These are phyloP conservation scores for Apoda limacodes DNA, from an alignment of 2,888 invertebrate species.

Conservation along the genomic window DNA sequence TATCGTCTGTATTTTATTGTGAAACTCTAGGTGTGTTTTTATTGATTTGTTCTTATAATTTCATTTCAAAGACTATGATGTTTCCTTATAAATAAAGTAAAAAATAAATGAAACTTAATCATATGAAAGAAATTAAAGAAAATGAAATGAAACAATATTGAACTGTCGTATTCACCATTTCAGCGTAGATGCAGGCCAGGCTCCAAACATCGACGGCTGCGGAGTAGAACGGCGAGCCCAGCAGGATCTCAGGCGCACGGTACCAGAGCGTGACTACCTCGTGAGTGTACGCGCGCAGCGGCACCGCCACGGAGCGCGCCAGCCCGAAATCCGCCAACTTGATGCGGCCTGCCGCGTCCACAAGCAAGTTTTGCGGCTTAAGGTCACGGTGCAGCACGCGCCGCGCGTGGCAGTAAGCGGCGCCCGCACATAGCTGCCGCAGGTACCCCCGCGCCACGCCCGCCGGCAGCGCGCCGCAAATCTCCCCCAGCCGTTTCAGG, in stretches of 20 bases:
- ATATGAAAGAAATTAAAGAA: too few species aligned
- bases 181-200: slow-evolving; percentile 94
- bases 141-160: too few species aligned
- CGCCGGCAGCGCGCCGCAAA: slow-evolving; percentile 71
- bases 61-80: too few species aligned
- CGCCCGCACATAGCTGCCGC: slow-evolving; percentile 87
- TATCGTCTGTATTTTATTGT: too few species aligned
- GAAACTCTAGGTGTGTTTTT: too few species aligned
- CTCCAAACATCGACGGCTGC: slow-evolving; percentile 97
- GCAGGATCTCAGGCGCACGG: slow-evolving; percentile 93
- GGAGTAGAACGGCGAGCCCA: slow-evolving; percentile 91
- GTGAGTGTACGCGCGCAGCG: slow-evolving; percentile 94
- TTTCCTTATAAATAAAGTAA: too few species aligned
- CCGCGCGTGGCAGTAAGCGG: slow-evolving; percentile 91
- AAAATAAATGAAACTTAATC: too few species aligned
- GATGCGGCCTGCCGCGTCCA: slow-evolving; percentile 86
- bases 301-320: slow-evolving; percentile 91
- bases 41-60: too few species aligned
- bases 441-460: slow-evolving; percentile 77
- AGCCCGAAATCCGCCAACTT: slow-evolving; percentile 98
- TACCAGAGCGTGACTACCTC: slow-evolving; percentile 96
- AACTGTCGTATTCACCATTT: slow-evolving; percentile 87
- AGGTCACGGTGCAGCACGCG: slow-evolving; percentile 93
- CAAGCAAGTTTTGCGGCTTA: slow-evolving; percentile 95
- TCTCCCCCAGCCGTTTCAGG: slow-evolving; percentile 89